Evolutionary conservation across 2,797 vertebrate species (phyloP), one percentile per base, ranked within the genome.

Genomic region (Simalia tracyae): DNA sequence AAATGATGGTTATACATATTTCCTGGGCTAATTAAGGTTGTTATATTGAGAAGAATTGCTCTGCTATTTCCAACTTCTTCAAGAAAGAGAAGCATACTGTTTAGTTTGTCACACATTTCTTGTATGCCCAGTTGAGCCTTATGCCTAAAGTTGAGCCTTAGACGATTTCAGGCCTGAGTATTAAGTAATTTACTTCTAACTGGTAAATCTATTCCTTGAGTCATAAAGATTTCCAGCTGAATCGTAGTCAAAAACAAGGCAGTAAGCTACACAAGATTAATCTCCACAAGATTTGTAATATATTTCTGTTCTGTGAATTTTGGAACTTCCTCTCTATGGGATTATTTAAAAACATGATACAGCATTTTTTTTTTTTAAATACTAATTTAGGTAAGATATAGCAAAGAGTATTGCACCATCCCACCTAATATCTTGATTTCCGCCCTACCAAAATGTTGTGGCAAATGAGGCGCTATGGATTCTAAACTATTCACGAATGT

Each of bases 121-220:
- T 68, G 28, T 57, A 24, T 72, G 54, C 24, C 84, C 54, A 64
- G 5, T 36, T 36, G 31, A 36, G 31, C 31, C 31, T 36, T 36
- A 36, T 36, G 31, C 31, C 31, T 36, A 36, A 36, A 28, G 56
- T 50, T 7, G 89, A 90, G 63, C 26, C 81, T 91, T 14, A 60
- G 64, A 17, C 54, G 64, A 36, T 87, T 64, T 56, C 90, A 91
- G 76, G 63, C 72, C 63, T 72, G 90, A 64, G 63, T 87, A 91
- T 91, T 72, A 87, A 46, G 64, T 87, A 91, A 91, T 91, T 87
- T 91, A 87, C 56, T 87, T 87, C 84, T 5, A 91, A 56, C 90
- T 72, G 64, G 31, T 72, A 91, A 87, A 87, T 72, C 54, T 91
- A 76, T 59, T 72, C 26, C 10, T n/a, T 57, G 87, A n/a, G 64